Evolutionary conservation across 37 sponge, comb jelly and placozoan genomes (phyloP).

Genomic region (Oopsacas minuta): DNA sequence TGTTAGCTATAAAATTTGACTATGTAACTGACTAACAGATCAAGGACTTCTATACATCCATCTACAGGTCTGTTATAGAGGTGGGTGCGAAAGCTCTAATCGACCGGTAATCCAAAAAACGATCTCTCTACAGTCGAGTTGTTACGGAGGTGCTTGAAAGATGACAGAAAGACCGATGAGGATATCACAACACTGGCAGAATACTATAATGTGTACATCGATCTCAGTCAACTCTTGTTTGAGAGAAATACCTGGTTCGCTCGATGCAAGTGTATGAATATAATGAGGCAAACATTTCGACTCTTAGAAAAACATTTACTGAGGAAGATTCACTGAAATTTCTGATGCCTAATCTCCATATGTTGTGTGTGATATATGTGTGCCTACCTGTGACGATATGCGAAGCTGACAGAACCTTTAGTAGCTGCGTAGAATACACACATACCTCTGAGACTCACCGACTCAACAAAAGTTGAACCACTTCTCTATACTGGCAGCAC

Average conservation of each 20-base stretch:
- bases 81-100: constrained; percentile 18
- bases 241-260: constrained; percentile 17
- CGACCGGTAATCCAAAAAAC: constrained; percentile 11
- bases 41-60: constrained; percentile 16
- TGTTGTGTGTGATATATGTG: constrained; percentile 15
- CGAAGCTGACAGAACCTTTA: constrained; percentile 18
- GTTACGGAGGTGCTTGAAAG: constrained; percentile 16
- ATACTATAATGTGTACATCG: neutral
- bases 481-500: constrained; percentile 18
- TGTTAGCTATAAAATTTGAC: constrained; percentile 8
- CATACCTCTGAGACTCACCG: constrained; percentile 15
- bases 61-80: constrained; percentile 11
- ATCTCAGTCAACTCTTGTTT: constrained; percentile 16
- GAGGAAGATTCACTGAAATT: constrained; percentile 15
- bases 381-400: constrained; percentile 18
- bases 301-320: constrained; percentile 20
- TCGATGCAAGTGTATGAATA: constrained; percentile 7
- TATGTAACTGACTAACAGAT: constrained; percentile 2
- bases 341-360: constrained; percentile 14
- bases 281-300: neutral
- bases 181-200: constrained; percentile 9
- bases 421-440: constrained; percentile 10
- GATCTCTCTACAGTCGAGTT: constrained; percentile 19
- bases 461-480: constrained; percentile 15
- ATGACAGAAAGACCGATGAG: neutral